Percentiles rank a stretch among this genome's conserved stretches.
Evolutionary conservation across 2,797 vertebrate genomes (phyloP).

Genomic region (Siniperca undulata): DNA sequence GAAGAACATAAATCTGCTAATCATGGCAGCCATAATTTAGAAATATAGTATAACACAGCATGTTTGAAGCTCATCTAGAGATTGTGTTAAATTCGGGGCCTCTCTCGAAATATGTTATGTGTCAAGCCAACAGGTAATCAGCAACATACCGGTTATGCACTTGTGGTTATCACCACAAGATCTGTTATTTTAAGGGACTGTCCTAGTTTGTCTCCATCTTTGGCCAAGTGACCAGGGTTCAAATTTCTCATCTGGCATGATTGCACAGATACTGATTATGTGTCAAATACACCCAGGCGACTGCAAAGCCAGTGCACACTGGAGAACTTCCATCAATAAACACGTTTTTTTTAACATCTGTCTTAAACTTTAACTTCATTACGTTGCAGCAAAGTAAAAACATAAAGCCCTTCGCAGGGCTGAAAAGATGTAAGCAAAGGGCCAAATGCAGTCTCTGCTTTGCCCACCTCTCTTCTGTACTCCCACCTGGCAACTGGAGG

Average conservation of each 20-base stretch:
- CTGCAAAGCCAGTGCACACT: neutral
- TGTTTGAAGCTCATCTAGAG: neutral
- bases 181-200: neutral
- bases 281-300: neutral
- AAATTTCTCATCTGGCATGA: slow-evolving; percentile 22
- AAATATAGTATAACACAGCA: neutral
- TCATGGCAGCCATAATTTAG: neutral
- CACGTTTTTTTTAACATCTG: neutral
- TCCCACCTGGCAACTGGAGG: slow-evolving; percentile 53
- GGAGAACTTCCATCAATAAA: neutral
- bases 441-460: neutral
- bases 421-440: neutral
- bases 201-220: slow-evolving; percentile 10
- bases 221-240: neutral
- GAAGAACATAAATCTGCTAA: neutral
- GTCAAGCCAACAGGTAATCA: neutral
- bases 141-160: neutral
- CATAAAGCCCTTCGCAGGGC: neutral
- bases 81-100: too few species aligned
- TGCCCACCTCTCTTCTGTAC: slow-evolving; percentile 15
- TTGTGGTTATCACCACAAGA: neutral
- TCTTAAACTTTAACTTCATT: slow-evolving; percentile 2
- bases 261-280: slow-evolving; percentile 16
- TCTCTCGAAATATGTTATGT: neutral
- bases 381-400: neutral